These are phyloP conservation scores for Delichon dasypus DNA, from an alignment of 2,797 vertebrate species.

Conservation along the genomic window DNA sequence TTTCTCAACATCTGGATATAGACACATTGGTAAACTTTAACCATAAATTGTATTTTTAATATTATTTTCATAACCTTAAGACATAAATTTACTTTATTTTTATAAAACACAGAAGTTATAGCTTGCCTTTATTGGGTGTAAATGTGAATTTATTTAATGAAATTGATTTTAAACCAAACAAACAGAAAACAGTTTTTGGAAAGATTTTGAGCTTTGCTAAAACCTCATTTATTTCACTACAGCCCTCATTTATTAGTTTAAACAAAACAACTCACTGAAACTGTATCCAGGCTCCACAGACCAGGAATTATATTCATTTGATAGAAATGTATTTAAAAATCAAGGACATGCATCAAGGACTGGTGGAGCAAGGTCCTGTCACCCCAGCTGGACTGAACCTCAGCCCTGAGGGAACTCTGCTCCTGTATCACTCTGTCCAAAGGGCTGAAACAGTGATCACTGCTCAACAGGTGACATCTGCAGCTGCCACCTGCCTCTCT, in stretches of 20 bases:
- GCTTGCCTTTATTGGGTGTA: neutral
- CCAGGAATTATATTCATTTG: neutral
- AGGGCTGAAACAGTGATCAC: neutral
- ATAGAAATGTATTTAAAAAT: neutral
- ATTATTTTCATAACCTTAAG: neutral
- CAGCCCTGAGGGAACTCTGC: neutral
- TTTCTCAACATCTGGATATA: conserved; percentile 6
- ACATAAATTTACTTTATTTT: neutral
- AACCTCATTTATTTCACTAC: neutral
- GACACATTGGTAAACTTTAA: neutral
- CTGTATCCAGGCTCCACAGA: neutral
- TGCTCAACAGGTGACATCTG: neutral
- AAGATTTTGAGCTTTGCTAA: neutral
- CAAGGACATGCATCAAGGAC: neutral
- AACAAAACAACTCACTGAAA: neutral
- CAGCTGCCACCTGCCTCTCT: neutral
- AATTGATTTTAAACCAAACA: neutral
- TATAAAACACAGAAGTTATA: neutral
- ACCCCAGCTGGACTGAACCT: neutral
- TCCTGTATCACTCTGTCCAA: neutral
- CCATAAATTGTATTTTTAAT: conserved; percentile 5
- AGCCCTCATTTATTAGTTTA: neutral
- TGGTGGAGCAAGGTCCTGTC: neutral
- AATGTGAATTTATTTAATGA: neutral
- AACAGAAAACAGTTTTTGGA: neutral